Conservation (phyloP, 2,797 vertebrate species). For the Chelon auratus region DNA sequence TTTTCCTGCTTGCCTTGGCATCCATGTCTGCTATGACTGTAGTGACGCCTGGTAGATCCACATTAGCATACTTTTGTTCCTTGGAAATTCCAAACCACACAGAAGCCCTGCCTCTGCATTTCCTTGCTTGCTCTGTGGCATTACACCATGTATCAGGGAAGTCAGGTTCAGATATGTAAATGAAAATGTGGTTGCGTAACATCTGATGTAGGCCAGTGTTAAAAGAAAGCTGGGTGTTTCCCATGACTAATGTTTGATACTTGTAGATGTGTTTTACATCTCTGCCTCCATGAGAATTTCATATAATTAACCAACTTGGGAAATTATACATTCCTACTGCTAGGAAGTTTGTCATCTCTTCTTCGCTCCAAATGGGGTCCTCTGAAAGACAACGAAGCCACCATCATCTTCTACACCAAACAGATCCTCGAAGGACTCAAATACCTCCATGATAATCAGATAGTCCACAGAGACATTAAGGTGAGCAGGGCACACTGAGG, state of each 20-base stretch:
- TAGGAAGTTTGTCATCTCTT: slow-evolving; percentile 93
- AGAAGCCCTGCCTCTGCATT: slow-evolving; percentile 4
- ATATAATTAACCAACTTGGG: not conserved
- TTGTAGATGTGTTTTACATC: not conserved
- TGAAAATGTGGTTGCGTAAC: slow-evolving; percentile 39
- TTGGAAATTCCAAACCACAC: not conserved
- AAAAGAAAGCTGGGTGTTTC: slow-evolving; percentile 44
- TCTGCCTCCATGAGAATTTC: not conserved
- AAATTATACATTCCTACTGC: not conserved
- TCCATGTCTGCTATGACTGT: too few relatives aligned
- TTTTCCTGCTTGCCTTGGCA: too few relatives aligned
- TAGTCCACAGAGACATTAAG: slow-evolving; percentile 95
- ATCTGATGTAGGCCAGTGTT: slow-evolving; percentile 25
- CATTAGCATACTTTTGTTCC: not conserved
- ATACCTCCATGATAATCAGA: slow-evolving; percentile 94
- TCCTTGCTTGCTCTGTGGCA: not conserved
- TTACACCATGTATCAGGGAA: slow-evolving; percentile 33
- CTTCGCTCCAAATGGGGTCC: slow-evolving; percentile 95
- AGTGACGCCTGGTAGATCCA: too few relatives aligned
- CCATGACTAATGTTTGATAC: too few relatives aligned
- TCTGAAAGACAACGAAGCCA: slow-evolving; percentile 92
- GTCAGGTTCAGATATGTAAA: slow-evolving; percentile 22
- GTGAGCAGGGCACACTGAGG: slow-evolving; percentile 62
- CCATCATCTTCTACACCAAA: slow-evolving; percentile 93
- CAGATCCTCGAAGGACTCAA: slow-evolving; percentile 92